Base-by-base conservation (phyloP, 2,888 invertebrate species). In the Synergus itoensis region DNA sequence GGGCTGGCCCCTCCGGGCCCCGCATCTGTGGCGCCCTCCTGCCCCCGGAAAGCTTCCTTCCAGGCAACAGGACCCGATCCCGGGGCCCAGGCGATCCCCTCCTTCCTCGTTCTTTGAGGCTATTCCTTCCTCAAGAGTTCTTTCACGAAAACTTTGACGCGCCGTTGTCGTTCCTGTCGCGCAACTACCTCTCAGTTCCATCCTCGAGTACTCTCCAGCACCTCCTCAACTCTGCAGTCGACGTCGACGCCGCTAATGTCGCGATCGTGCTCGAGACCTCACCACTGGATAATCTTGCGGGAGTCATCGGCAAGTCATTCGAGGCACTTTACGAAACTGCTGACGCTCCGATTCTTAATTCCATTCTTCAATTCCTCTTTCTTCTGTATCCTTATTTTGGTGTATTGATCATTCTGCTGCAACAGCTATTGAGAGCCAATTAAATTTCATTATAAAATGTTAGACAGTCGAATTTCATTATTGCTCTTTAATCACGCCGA, bases 11-110 rank as follows among this genome's bases (percentile, higher is more conserved):
- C 89, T 84, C 87, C 88, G 89, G 89, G 88, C 88, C 90, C 89
- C 88, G 90, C 91, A 91, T 91, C 91, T 91, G 91, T 90, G 86
- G 89, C 85, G 86, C 86, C 89, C 89, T 87, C 86, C 85, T 82
- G 81, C 83, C 84, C 83, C 83, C 79, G 76, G 75, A 80, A 78
- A 78, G 77, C 73, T 63, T 73, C 77, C 64, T 48, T 62, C 45
- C 62, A 8, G 43, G 48, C 60, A 57, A 67, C 79, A 62, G 60
- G 57, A 76, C 76, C 65, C 73, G 53, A 73, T 36, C 40, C 64
- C 60, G 48, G 80, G 80, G 83, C 82, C 85, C 73, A 65, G 41
- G n/a, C 28, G 28, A 63, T 78, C 28, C 73, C 62, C 73, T 62
- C 73, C 63, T 63, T 77, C 57, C 69, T 60, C 64, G 67, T 67